Evolutionary conservation across 2,797 vertebrate species (phyloP), one percentile per base, ranked within the genome.

Genomic region (Eupleurogrammus muticus): DNA sequence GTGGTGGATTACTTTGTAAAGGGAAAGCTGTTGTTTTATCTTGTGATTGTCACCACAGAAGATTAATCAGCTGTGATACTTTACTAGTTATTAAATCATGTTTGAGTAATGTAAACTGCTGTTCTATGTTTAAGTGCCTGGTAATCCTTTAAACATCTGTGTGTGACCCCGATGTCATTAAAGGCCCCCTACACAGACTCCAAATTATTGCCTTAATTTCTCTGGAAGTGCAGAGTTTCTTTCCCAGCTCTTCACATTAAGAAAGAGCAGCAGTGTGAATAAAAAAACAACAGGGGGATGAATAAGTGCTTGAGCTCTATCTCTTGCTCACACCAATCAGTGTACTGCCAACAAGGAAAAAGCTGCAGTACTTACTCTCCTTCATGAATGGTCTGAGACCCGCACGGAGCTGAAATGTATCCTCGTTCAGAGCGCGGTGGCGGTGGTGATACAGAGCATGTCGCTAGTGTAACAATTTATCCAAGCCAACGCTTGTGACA

Each of bases 401-500:
- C 69, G 38, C 36, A 34, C 56, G 38, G n/a, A 46, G 49, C 50
- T 57, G 36, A 83, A 79, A 77, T 11, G 47, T 72, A 81, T 71
- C 73, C 68, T 57, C 53, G 67, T 77, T 87, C 44, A 73, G 68
- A 79, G 57, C 36, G 16, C 34, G 70, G 73, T 57, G 66, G 81
- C 73, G n/a, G n/a, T n/a, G 74, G 61, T 42, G 70, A 86, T 73
- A 84, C 73, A 73, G 71, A 77, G 55, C 9, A 13, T 24, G 70
- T 46, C 40, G 52, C 66, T 73, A 46, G 74, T 73, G 53, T 55
- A 71, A 79, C 77, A 80, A 81, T 86, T 82, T 85, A 78, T 79
- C 74, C 59, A 60, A 86, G 70, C 79, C 72, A 55, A 77, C 64
- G 66, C 81, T 83, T 79, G 79, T 90, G 85, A 90, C 87, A 88